phyloP scores from a whole-genome alignment of 2,888 invertebrate species.

The Lochmaea crataegi region DNA sequence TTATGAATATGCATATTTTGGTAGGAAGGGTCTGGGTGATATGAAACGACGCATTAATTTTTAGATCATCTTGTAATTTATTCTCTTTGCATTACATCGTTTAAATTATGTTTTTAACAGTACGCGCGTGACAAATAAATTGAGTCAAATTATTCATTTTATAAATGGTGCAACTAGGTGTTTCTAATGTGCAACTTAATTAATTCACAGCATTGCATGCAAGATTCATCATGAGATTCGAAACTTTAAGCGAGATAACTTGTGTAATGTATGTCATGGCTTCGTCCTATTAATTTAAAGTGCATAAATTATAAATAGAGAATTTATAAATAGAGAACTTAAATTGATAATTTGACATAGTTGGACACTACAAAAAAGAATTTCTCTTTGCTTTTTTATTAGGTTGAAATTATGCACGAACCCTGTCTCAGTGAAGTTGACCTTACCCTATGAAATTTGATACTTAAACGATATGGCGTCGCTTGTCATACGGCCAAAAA shows the following conservation, averaged over 20 bases:
- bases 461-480: no score
- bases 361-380: no score
- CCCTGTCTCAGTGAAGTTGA: no score
- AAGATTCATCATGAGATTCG: neutral
- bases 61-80: neutral
- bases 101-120: neutral
- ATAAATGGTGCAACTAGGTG: neutral
- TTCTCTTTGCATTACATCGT: neutral
- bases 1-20: neutral
- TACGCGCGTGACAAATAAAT: neutral
- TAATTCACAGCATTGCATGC: neutral
- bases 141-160: neutral
- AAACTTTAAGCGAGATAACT: neutral
- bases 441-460: no score
- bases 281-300: no score
- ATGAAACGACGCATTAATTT: neutral
- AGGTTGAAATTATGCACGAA: no score
- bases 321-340: no score
- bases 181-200: neutral
- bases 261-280: neutral
- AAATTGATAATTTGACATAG: no score
- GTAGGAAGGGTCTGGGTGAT: neutral
- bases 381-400: no score
- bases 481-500: no score
- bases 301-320: no score